Base-by-base conservation (phyloP, 2,888 invertebrate genomes). In the Arrhopalites spinosus region DNA sequence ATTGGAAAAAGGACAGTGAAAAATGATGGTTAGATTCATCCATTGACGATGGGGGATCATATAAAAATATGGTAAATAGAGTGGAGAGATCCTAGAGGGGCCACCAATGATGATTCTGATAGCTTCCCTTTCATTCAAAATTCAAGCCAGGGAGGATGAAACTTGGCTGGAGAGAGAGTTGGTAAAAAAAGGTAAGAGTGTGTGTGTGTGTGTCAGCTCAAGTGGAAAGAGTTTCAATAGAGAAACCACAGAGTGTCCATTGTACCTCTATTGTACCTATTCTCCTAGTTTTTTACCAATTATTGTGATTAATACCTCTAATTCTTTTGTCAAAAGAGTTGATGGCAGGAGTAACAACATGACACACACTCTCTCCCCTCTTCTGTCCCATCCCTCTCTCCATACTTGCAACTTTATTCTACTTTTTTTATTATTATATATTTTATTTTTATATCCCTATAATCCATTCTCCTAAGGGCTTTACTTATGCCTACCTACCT, bases 261-360 rank as follows among this genome's bases (percentile, higher is more conserved):
- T 56, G 36, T 56, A 7, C 53, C 15, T 53, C 8, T 27, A 68
- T 47, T 50, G 27, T 25, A 13, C 56, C 47, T 56, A 56, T 36
- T 36, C 43, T 30, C 64, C 27, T n/a, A 17, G 23, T 72, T 72
- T 71, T 73, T 73, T 73, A 73, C 47, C 66, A 73, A 73, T 73
- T 73, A 73, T 73, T 64, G 20, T 63, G 53, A 73, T 73, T 64
- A 73, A 73, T 64, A 66, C 66, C 53, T 63, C 25, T 30, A 70
- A 70, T 66, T 30, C 53, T 47, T 36, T 66, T 66, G 66, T 53
- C 53, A 5, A 3, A 5, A 11, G 5, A 8, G n/a, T 66, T 36
- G 43, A 66, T 43, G 66, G 23, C 66, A 66, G 45, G 11, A 66
- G 53, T 50, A 69, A 30, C 25, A 61, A 25, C 25, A n/a, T 61